phyloP scores from a whole-genome alignment of 2,797 vertebrate genomes.

The Perodicticus potto region DNA sequence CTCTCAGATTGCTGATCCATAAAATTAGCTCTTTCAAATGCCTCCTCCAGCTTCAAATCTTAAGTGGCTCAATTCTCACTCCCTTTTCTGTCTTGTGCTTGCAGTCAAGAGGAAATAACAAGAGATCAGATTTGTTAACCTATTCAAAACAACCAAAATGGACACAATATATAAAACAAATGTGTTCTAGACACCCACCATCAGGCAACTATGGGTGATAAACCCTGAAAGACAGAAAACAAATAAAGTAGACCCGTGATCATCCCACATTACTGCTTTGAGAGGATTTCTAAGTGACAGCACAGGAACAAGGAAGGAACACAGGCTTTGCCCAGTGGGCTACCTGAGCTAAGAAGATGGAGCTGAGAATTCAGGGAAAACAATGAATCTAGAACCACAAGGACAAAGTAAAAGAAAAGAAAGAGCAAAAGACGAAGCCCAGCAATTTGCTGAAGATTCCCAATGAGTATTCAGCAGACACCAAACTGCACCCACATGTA shows the following conservation, averaged over 20 bases:
- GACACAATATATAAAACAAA: neutral
- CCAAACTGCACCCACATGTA: neutral
- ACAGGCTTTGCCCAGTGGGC: neutral
- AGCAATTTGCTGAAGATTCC: neutral
- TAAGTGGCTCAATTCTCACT: constrained; percentile 6
- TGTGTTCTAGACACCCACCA: neutral
- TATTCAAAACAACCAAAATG: neutral
- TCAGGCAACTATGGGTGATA: neutral
- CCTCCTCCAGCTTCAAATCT: neutral
- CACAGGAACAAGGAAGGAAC: neutral
- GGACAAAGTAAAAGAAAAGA: neutral
- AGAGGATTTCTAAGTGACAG: neutral
- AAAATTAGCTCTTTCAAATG: neutral
- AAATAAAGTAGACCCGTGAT: neutral
- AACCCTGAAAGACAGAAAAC: neutral
- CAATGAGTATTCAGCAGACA: neutral
- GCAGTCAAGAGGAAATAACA: neutral
- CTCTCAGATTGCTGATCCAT: neutral
- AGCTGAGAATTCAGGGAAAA: neutral
- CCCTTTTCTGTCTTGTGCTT: neutral
- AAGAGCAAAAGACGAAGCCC: neutral
- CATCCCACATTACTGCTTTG: neutral
- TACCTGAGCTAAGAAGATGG: neutral
- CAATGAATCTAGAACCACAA: neutral
- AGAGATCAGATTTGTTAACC: neutral